phyloP scores from a whole-genome alignment of 2,113 vertebrate genomes.

The Pantherophis guttatus region DNA sequence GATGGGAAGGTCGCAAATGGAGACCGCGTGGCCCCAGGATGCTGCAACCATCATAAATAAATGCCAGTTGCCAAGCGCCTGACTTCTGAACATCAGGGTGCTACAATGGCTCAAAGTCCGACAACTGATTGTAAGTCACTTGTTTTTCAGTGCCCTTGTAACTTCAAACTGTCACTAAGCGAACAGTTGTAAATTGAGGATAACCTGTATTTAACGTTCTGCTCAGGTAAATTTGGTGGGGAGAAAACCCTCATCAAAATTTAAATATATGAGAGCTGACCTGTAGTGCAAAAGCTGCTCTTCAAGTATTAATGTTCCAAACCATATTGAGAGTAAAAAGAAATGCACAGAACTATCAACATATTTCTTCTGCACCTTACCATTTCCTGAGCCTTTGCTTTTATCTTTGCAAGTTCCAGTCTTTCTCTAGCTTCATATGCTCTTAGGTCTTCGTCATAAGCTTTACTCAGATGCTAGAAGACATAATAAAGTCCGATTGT shows the following conservation, averaged over 20 bases:
- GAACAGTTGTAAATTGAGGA: neutral
- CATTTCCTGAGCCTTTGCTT: conserved; percentile 67
- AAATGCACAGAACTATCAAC: neutral
- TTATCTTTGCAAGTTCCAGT: conserved; percentile 65
- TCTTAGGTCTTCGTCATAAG: conserved; percentile 79
- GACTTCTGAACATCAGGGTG: neutral
- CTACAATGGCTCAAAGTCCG: neutral
- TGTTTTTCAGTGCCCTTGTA: neutral
- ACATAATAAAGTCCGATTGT: conserved; percentile 25
- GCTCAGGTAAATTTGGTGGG: neutral
- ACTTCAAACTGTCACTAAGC: neutral
- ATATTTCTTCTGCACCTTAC: conserved; percentile 48
- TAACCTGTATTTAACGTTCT: neutral
- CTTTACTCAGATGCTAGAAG: conserved; percentile 70
- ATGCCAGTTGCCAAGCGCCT: neutral
- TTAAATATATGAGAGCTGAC: neutral
- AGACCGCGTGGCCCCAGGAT: neutral
- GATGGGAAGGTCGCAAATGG: neutral
- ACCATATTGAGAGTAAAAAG: neutral
- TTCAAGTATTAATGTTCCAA: neutral
- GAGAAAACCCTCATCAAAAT: neutral
- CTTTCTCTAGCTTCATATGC: conserved; percentile 74
- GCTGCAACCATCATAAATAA: neutral
- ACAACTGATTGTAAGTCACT: neutral
- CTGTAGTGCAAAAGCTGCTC: neutral